phyloP scores from a whole-genome alignment of 1,140 invertebrate species.

The Macrotrachela quadricornifera region DNA sequence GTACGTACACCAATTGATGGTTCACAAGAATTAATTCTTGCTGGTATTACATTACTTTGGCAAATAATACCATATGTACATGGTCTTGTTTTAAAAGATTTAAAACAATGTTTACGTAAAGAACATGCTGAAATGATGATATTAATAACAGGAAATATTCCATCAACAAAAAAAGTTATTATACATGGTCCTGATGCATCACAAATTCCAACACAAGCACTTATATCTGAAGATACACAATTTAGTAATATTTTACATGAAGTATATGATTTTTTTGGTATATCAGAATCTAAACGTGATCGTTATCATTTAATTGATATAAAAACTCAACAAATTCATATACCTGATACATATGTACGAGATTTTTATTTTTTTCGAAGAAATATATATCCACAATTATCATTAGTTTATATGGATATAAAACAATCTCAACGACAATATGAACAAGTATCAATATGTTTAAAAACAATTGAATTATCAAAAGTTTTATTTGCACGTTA shows the following conservation, averaged over 20 bases:
- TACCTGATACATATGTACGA: constrained; percentile 70
- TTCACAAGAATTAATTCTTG: constrained; percentile 71
- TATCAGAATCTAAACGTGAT: constrained; percentile 63
- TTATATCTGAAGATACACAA: constrained; percentile 91
- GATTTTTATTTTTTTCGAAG: constrained; percentile 98
- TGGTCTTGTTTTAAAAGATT: constrained; percentile 95
- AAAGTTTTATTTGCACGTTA: constrained; percentile 9
- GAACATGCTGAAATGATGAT: constrained; percentile 87
- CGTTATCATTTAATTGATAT: constrained; percentile 87
- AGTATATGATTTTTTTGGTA: constrained; percentile 86
- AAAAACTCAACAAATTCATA: constrained; percentile 88
- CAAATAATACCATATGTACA: constrained; percentile 86
- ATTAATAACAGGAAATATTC: constrained; percentile 87
- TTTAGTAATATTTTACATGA: constrained; percentile 85
- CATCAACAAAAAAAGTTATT: constrained; percentile 93
- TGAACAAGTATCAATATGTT: not conserved
- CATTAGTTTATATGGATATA: constrained; percentile 41
- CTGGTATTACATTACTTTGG: constrained; percentile 79
- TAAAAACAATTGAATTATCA: constrained; percentile 5
- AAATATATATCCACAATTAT: constrained; percentile 86
- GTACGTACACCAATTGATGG: constrained; percentile 78
- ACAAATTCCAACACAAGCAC: constrained; percentile 90
- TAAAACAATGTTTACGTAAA: constrained; percentile 92
- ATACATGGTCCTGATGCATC: constrained; percentile 81
- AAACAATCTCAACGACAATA: too few species aligned